phyloP scores from a whole-genome alignment of 2,113 vertebrate genomes.

The Mungos mungo region DNA sequence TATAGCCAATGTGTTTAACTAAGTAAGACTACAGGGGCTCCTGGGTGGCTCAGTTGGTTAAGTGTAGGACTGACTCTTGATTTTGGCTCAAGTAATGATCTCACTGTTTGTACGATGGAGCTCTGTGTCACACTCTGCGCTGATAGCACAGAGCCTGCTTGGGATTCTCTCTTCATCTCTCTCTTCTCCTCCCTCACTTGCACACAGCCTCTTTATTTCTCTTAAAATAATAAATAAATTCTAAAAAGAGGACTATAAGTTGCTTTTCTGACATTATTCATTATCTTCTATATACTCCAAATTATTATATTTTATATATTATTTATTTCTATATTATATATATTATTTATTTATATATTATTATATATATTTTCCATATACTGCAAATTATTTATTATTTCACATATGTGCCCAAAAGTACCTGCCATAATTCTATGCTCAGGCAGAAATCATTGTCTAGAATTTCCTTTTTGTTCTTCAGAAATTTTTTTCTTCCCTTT shows the following conservation, averaged over 20 bases:
- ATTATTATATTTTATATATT: neutral
- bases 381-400: neutral
- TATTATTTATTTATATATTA: neutral
- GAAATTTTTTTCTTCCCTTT: neutral
- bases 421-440: neutral
- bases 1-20: neutral
- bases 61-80: no score
- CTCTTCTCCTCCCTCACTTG: no score
- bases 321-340: no score
- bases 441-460: neutral
- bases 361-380: neutral
- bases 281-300: neutral
- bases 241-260: neutral
- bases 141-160: no score
- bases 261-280: neutral
- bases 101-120: no score
- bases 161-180: no score
- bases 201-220: no score
- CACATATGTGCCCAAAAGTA: neutral
- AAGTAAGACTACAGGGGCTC: neutral
- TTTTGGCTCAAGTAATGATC: no score
- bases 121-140: no score
- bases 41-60: no score
- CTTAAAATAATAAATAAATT: no score
- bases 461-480: neutral